Percentiles rank a stretch among this genome's conserved stretches.
These are phyloP conservation scores for Orientallactaga sibirica DNA, from an alignment of 2,797 vertebrate species.

Conservation along the genomic window DNA sequence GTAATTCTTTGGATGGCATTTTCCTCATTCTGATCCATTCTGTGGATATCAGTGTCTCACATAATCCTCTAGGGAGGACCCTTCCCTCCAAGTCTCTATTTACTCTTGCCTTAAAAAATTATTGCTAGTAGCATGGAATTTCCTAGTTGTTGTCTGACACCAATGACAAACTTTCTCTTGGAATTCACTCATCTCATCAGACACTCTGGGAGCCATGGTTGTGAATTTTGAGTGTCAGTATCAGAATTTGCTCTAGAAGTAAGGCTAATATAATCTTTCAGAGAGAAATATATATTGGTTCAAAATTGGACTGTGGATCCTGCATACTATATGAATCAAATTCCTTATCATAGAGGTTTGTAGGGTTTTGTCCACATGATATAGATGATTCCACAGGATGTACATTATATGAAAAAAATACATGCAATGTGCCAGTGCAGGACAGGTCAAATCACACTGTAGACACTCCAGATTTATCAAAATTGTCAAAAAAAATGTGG, in stretches of 20 bases:
- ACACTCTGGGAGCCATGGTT: neutral
- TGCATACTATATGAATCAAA: neutral
- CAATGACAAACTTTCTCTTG: neutral
- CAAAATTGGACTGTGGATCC: neutral
- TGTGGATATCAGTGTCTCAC: neutral
- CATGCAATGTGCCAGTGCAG: no score
- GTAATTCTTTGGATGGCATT: neutral
- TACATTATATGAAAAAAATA: no score
- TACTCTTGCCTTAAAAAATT: neutral
- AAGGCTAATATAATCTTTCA: neutral
- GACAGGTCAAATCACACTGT: neutral
- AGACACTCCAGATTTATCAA: neutral
- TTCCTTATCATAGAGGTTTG: neutral
- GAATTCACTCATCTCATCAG: neutral
- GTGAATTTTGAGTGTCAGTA: neutral
- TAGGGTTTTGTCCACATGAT: no score
- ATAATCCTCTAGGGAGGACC: neutral
- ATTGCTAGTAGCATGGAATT: neutral
- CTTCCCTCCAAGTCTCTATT: no score
- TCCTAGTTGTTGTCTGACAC: neutral
- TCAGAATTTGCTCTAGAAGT: neutral
- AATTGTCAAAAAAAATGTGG: neutral
- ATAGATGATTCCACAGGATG: no score
- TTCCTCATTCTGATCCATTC: neutral
- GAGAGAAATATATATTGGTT: neutral